Evolutionary conservation across 2,888 invertebrate genomes (phyloP).

Genomic region (Tricholauxania praeusta): DNA sequence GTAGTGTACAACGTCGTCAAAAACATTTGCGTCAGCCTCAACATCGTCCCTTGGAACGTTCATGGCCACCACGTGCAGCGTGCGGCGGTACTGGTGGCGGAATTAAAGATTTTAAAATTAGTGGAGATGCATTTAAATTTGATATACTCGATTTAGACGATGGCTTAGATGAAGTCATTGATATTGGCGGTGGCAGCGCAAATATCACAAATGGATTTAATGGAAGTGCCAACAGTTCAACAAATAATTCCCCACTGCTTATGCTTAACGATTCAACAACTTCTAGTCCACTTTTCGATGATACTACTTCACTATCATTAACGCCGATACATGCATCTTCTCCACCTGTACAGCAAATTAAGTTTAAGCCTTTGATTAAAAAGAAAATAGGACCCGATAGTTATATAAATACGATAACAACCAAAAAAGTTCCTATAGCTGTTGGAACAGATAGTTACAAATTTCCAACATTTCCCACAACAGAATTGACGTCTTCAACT

Average conservation of each 20-base stretch:
- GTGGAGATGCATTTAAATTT: slow-evolving; percentile 85
- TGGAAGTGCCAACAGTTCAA: slow-evolving; percentile 62
- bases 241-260: slow-evolving; percentile 59
- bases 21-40: slow-evolving; percentile 58
- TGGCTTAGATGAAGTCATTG: slow-evolving; percentile 47
- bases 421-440: slow-evolving; percentile 66
- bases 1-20: slow-evolving; percentile 49
- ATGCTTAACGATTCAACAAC: slow-evolving; percentile 48
- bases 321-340: slow-evolving; percentile 34
- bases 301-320: slow-evolving; percentile 38
- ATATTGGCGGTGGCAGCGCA: slow-evolving; percentile 26
- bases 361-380: slow-evolving; percentile 73
- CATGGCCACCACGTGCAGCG: slow-evolving; percentile 75
- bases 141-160: slow-evolving; percentile 89
- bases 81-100: slow-evolving; percentile 34
- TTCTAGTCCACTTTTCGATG: slow-evolving; percentile 51
- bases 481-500: slow-evolving; percentile 46
- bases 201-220: slow-evolving; percentile 59
- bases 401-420: slow-evolving; percentile 75
- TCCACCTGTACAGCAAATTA: slow-evolving; percentile 58
- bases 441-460: slow-evolving; percentile 63
- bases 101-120: slow-evolving; percentile 68
- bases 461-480: slow-evolving; percentile 63
- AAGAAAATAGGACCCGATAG: slow-evolving; percentile 80
- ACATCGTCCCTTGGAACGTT: slow-evolving; percentile 79